These are phyloP conservation scores for Nomada lathburiana DNA, from an alignment of 2,888 invertebrate genomes.

Conservation along the genomic window DNA sequence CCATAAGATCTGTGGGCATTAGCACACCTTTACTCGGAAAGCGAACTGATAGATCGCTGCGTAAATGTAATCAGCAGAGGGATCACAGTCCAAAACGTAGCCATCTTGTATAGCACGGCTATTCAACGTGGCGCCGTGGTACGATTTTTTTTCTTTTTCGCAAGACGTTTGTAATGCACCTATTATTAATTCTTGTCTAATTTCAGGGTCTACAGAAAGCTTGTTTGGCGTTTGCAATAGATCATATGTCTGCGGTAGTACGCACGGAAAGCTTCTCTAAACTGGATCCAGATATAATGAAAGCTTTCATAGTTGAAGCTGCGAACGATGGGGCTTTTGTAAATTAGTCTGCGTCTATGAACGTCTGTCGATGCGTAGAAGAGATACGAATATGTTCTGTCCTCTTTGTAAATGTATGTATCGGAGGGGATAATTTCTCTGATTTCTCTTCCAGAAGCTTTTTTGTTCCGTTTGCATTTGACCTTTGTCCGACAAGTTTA, in stretches of 20 bases:
- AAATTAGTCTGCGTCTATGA: conserved; percentile 77
- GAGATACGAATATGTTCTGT: no score
- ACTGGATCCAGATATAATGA: conserved; percentile 86
- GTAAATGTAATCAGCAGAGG: conserved; percentile 86
- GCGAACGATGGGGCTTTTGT: conserved; percentile 85
- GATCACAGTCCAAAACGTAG: conserved; percentile 87
- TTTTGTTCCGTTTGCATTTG: not conserved
- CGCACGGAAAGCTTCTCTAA: conserved; percentile 86
- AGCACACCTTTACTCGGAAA: conserved; percentile 87
- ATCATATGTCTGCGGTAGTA: conserved; percentile 87
- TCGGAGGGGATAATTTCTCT: no score
- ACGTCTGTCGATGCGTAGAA: no score
- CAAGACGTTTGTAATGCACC: not conserved
- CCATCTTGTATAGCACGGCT: conserved; percentile 86
- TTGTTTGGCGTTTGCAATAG: conserved; percentile 87
- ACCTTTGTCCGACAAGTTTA: not conserved
- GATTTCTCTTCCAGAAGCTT: no score
- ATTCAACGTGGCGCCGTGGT: conserved; percentile 85
- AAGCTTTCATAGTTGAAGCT: conserved; percentile 86
- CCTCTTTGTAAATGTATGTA: no score
- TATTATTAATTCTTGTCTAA: not conserved
- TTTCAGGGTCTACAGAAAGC: conserved; percentile 86
- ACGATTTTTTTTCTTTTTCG: conserved; percentile 51
- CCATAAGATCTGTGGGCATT: conserved; percentile 85
- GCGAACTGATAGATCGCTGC: conserved; percentile 86